phyloP scores from a whole-genome alignment of 1,140 invertebrate species.

The Dinoponera quadriceps region DNA sequence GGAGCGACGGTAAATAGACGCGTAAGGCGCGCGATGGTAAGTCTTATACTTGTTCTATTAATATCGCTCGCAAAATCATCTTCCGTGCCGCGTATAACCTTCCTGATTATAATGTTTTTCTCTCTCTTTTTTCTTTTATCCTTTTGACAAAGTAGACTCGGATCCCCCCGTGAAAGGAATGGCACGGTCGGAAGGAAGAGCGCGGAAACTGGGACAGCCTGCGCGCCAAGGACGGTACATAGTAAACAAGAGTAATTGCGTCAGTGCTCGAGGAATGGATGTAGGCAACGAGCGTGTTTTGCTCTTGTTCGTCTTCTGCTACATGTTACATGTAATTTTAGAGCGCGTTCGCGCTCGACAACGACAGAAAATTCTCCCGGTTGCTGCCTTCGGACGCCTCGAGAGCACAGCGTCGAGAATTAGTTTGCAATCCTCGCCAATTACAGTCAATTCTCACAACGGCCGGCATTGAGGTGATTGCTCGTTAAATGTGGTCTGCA shows the following conservation, averaged over 20 bases:
- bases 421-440: neutral
- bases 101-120: too few relatives aligned
- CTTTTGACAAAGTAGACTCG: neutral
- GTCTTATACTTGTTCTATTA: too few relatives aligned
- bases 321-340: conserved; percentile 26
- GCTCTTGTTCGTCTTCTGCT: conserved; percentile 46
- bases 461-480: too few relatives aligned
- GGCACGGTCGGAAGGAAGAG: neutral
- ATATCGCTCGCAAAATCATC: too few relatives aligned
- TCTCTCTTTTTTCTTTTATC: too few relatives aligned
- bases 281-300: conserved; percentile 11
- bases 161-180: neutral
- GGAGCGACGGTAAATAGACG: too few relatives aligned
- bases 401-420: neutral
- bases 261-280: conserved; percentile 39
- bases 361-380: neutral
- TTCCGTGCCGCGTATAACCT: too few relatives aligned
- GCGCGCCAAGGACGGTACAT: conserved; percentile 23
- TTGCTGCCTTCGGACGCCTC: neutral
- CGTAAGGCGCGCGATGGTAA: too few relatives aligned
- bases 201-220: conserved; percentile 32
- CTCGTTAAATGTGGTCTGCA: too few relatives aligned
- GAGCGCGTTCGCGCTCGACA: conserved; percentile 9
- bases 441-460: conserved; percentile 15
- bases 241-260: conserved; percentile 55